Conservation (phyloP, 2,888 invertebrate genomes). For the Epirrhoe tristata region DNA sequence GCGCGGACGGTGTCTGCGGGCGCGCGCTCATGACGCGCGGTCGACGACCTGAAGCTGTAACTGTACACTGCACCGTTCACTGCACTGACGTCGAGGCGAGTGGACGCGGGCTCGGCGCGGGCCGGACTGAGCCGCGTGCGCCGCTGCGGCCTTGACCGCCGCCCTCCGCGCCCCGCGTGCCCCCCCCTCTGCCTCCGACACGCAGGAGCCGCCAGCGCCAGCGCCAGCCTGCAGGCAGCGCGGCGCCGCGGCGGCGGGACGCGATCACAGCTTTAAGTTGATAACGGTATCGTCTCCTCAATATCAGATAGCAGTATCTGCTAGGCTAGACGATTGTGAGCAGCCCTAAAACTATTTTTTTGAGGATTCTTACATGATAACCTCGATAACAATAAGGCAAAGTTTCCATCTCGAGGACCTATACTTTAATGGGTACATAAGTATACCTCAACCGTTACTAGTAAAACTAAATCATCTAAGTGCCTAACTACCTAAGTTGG, state of each 20-base stretch:
- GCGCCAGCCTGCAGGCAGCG: not conserved
- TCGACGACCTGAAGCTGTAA: slow-evolving; percentile 72
- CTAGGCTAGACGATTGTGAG: not conserved
- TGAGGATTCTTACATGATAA: not conserved
- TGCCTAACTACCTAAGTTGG: not conserved
- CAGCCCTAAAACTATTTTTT: not conserved
- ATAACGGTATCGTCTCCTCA: slow-evolving; percentile 8
- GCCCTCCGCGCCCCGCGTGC: slow-evolving; percentile 44
- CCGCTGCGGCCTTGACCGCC: slow-evolving; percentile 75
- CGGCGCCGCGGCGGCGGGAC: not conserved
- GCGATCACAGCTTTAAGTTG: not conserved
- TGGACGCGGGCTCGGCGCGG: slow-evolving; percentile 42
- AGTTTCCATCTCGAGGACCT: no score
- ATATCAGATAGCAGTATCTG: slow-evolving; percentile 32
- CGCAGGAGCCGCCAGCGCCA: not conserved
- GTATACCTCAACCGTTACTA: no score
- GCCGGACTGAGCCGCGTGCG: slow-evolving; percentile 46
- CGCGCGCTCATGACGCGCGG: slow-evolving; percentile 77
- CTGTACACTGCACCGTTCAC: slow-evolving; percentile 64
- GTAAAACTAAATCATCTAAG: not conserved
- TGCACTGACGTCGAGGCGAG: slow-evolving; percentile 43
- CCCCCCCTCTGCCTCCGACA: slow-evolving; percentile 16
- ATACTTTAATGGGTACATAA: no score
- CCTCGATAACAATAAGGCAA: not conserved
- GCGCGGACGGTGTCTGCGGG: slow-evolving; percentile 52